These are phyloP conservation scores for Napeogenes inachia DNA, from an alignment of 2,888 invertebrate genomes.

Conservation along the genomic window DNA sequence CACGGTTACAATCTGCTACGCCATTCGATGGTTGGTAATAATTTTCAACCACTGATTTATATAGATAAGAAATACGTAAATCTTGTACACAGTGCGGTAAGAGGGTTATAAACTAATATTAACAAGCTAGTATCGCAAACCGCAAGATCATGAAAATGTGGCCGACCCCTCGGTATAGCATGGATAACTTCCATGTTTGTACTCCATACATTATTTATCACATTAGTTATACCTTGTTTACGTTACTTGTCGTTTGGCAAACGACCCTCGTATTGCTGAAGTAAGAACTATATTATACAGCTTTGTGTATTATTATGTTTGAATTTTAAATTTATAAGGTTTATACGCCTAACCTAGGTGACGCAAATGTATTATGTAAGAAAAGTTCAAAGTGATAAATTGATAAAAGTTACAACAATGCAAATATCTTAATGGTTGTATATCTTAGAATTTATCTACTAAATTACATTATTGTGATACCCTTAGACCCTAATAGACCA, in stretches of 20 bases:
- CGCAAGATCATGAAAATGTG: constrained; percentile 75
- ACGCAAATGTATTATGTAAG: background rate
- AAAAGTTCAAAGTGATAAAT: background rate
- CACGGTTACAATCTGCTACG: background rate
- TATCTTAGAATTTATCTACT: constrained; percentile 44
- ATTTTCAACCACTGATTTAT: constrained; percentile 26
- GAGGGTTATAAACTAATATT: constrained; percentile 72
- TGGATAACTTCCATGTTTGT: constrained; percentile 69
- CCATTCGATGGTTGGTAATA: background rate
- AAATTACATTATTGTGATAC: constrained; percentile 58
- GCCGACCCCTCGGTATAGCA: constrained; percentile 62
- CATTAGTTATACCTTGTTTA: constrained; percentile 66
- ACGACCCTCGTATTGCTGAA: constrained; percentile 40
- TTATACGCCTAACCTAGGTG: background rate
- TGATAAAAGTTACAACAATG: background rate
- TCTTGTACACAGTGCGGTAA: constrained; percentile 57
- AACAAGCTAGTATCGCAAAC: constrained; percentile 68
- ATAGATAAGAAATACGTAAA: constrained; percentile 51
- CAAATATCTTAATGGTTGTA: constrained; percentile 34
- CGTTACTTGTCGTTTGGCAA: constrained; percentile 58
- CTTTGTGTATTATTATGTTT: constrained; percentile 7
- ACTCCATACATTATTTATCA: constrained; percentile 72
- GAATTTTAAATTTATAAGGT: constrained; percentile 8
- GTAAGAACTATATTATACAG: constrained; percentile 12
- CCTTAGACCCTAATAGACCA: constrained; percentile 55